Conservation (phyloP, 1,140 invertebrate genomes). For the Mizuhopecten yessoensis region DNA sequence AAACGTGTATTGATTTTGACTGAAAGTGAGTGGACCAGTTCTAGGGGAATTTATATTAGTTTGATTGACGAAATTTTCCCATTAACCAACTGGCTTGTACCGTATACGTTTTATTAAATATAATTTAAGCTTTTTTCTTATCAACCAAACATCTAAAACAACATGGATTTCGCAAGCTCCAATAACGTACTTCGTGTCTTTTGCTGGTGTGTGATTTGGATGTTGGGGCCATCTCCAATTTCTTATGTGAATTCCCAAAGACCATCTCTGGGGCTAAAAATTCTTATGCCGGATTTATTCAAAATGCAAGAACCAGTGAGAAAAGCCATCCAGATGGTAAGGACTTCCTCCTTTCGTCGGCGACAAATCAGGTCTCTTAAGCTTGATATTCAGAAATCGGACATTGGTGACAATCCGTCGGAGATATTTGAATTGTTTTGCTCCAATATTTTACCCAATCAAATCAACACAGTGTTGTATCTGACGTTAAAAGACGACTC, state of each 20-base stretch:
- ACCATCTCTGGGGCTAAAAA: neutral
- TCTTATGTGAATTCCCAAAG: neutral
- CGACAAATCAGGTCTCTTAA: neutral
- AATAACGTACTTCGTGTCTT: neutral
- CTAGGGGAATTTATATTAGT: too few relatives aligned
- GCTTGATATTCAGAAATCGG: neutral
- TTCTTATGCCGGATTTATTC: neutral
- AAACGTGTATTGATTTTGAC: neutral
- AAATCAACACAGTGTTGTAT: neutral
- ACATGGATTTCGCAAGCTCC: neutral
- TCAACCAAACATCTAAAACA: neutral
- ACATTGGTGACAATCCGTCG: neutral
- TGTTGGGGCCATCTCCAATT: neutral
- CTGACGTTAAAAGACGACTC: neutral
- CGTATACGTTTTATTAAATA: neutral
- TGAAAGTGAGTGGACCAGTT: neutral
- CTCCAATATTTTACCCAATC: neutral
- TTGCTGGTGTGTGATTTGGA: neutral
- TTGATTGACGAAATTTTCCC: too few relatives aligned
- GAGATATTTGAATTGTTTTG: conserved; percentile 18
- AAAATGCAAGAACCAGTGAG: neutral
- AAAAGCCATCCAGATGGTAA: neutral
- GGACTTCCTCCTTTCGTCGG: neutral
- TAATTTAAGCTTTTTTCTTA: neutral
- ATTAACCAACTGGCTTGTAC: too few relatives aligned